Conservation (phyloP, 2,888 invertebrate genomes). For the Xanthia icteritia region DNA sequence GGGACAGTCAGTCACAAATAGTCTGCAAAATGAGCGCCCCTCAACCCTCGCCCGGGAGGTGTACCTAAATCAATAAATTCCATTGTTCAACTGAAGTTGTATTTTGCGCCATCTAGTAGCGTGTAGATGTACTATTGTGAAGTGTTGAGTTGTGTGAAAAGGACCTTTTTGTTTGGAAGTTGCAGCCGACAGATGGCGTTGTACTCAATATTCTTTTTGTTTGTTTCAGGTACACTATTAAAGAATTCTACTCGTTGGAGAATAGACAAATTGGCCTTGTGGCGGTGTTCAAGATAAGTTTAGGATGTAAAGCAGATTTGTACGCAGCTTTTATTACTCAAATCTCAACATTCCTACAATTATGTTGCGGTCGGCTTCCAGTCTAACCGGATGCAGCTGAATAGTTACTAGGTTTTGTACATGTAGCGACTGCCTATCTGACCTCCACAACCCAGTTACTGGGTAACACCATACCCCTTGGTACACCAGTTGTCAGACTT, state of each 20-base stretch:
- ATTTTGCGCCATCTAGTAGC: conserved; percentile 61
- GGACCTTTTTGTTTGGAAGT: conserved; percentile 39
- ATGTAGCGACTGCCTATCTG: no score
- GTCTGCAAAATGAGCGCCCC: conserved; percentile 41
- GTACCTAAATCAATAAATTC: conserved; percentile 60
- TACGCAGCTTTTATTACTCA: background rate
- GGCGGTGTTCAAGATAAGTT: conserved; percentile 28
- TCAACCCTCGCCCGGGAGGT: conserved; percentile 19
- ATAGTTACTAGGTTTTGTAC: no score
- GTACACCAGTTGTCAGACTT: no score
- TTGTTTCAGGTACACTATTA: conserved; percentile 63
- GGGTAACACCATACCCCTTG: no score
- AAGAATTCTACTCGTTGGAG: background rate
- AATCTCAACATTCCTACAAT: background rate
- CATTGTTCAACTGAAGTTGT: conserved; percentile 46
- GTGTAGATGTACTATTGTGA: conserved; percentile 46
- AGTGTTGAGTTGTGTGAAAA: background rate
- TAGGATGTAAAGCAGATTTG: background rate
- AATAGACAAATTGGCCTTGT: background rate
- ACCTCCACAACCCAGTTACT: no score
- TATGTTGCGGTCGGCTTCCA: no score
- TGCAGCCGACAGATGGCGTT: conserved; percentile 59
- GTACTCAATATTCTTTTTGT: conserved; percentile 52
- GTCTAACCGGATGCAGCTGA: no score
- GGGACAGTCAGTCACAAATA: conserved; percentile 53